Evolutionary conservation across 2,113 vertebrate genomes (phyloP).

Genomic region (Plecturocebus donacophilus): DNA sequence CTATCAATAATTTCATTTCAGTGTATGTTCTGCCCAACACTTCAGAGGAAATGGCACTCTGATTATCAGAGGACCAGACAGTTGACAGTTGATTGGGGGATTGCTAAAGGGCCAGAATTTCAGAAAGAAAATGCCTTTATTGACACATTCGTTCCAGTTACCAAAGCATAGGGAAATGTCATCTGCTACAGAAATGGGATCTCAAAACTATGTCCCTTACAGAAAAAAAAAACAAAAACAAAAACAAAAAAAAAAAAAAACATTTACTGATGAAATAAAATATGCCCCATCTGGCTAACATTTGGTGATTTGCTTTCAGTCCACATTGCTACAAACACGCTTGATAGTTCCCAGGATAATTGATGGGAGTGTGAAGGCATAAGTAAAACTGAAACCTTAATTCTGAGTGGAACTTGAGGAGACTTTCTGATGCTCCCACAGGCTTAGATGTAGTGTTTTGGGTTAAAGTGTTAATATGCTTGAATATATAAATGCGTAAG

Average conservation of each 20-base stretch:
- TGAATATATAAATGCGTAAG: background rate
- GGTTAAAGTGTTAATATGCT: slow-evolving; percentile 9
- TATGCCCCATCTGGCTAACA: slow-evolving; percentile 63
- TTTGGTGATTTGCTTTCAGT: slow-evolving; percentile 57
- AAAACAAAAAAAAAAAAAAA: slow-evolving; percentile 32
- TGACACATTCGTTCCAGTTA: slow-evolving; percentile 35
- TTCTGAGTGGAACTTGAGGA: background rate
- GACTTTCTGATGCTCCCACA: background rate
- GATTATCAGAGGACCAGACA: background rate
- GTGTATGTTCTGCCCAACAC: background rate
- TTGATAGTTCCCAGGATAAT: slow-evolving; percentile 51
- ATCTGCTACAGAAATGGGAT: slow-evolving; percentile 52
- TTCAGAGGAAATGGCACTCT: background rate
- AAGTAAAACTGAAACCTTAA: slow-evolving; percentile 33
- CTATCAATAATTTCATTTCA: background rate
- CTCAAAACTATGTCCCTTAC: slow-evolving; percentile 47
- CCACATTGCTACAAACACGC: background rate
- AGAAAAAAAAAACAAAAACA: slow-evolving; percentile 26
- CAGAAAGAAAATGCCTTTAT: background rate
- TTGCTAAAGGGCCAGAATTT: background rate
- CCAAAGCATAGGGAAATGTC: slow-evolving; percentile 46
- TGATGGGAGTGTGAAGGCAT: slow-evolving; percentile 2
- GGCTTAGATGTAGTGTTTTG: background rate
- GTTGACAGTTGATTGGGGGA: background rate
- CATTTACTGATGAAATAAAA: slow-evolving; percentile 62